Evolutionary conservation across 1,140 invertebrate species (phyloP).

Genomic region (Colletes latitarsis): DNA sequence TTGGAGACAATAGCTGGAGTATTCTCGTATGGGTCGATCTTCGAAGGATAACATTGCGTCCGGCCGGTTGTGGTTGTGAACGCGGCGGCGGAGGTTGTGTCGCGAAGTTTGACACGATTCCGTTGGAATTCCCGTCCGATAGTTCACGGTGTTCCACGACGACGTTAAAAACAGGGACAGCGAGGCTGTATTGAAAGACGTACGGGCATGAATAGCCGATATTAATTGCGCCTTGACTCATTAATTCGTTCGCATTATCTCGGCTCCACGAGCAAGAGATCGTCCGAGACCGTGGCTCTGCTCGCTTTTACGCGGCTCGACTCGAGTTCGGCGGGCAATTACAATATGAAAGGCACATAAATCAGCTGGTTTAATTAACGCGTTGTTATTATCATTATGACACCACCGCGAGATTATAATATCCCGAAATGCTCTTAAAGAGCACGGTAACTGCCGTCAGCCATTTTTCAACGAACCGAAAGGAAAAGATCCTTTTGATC

Average conservation of each 20-base stretch:
- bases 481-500: conserved; percentile 1
- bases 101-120: background rate
- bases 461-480: conserved; percentile 49
- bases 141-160: background rate
- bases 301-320: conserved; percentile 60
- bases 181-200: conserved; percentile 44
- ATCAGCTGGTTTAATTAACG: conserved; percentile 79
- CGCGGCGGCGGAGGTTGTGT: no score
- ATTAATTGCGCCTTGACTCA: conserved; percentile 77
- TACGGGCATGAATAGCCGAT: conserved; percentile 56
- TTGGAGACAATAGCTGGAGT: background rate
- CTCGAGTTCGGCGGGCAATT: conserved; percentile 79
- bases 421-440: conserved; percentile 56
- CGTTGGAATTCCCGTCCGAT: background rate
- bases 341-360: conserved; percentile 80
- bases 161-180: conserved; percentile 9
- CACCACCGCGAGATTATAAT: conserved; percentile 71
- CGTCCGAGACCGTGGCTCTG: conserved; percentile 62
- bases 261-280: conserved; percentile 68
- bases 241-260: conserved; percentile 77
- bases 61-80: no score
- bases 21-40: background rate
- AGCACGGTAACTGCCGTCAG: conserved; percentile 8
- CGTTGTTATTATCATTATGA: conserved; percentile 79
- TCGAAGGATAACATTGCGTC: background rate